Conservation (phyloP, 2,797 vertebrate species). For the Cichlasoma orientale region DNA sequence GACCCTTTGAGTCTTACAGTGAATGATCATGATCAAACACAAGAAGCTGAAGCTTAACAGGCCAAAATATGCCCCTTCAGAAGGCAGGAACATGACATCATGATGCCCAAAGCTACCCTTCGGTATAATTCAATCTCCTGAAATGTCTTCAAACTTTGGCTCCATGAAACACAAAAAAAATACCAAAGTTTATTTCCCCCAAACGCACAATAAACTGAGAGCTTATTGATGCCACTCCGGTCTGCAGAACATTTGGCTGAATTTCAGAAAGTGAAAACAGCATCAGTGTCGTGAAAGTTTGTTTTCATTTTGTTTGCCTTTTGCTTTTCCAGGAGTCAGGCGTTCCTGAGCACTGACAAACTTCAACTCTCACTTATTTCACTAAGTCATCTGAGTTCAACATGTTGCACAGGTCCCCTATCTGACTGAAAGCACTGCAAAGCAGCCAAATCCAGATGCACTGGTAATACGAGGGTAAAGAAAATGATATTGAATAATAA, state of each 20-base stretch:
- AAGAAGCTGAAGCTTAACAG: background rate
- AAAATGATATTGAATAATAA: background rate
- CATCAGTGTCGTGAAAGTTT: constrained; percentile 18
- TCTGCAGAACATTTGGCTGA: constrained; percentile 28
- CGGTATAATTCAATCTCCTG: constrained; percentile 42
- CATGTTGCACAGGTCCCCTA: constrained; percentile 22
- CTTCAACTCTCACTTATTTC: constrained; percentile 15
- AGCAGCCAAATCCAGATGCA: background rate
- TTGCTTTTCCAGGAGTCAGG: constrained; percentile 26
- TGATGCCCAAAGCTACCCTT: constrained; percentile 34
- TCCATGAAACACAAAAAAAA: constrained; percentile 33
- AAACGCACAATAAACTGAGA: constrained; percentile 10
- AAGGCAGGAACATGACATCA: constrained; percentile 53
- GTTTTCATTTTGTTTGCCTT: constrained; percentile 52
- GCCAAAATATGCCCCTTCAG: constrained; percentile 47
- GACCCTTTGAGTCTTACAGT: constrained; percentile 1
- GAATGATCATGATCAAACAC: constrained; percentile 34
- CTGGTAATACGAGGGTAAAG: background rate
- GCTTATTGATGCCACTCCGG: constrained; percentile 20
- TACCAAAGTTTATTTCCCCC: constrained; percentile 29
- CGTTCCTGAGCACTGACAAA: constrained; percentile 44
- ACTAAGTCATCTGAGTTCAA: constrained; percentile 34
- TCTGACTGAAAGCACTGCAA: constrained; percentile 18
- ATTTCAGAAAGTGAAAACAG: constrained; percentile 27
- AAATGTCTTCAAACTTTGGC: constrained; percentile 44